These are phyloP conservation scores for Bryconaethiops microstoma DNA, from an alignment of 2,797 vertebrate genomes.

Conservation along the genomic window DNA sequence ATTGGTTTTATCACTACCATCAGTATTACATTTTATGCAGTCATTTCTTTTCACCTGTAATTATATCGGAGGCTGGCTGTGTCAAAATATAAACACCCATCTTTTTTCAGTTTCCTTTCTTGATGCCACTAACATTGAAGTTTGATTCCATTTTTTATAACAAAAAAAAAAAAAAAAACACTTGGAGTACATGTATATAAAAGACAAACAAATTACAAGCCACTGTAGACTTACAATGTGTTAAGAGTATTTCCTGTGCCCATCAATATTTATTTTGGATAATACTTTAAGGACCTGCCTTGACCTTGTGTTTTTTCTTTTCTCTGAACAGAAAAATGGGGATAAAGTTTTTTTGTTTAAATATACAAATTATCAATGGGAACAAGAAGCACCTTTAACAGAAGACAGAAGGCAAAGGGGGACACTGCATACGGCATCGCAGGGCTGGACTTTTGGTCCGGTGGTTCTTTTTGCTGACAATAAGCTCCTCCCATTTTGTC, in stretches of 20 bases:
- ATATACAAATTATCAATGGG: conserved; percentile 53
- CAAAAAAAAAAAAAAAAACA: conserved; percentile 36
- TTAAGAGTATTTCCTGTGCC: conserved; percentile 66
- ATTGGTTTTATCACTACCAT: conserved; percentile 49
- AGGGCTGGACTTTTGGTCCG: conserved; percentile 48
- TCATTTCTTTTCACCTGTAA: conserved; percentile 35
- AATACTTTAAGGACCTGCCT: conserved; percentile 85
- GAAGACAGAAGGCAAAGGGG: conserved; percentile 45
- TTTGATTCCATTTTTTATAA: conserved; percentile 18
- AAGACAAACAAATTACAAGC: conserved; percentile 46
- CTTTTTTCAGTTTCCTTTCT: conserved; percentile 3
- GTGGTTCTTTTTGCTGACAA: conserved; percentile 44
- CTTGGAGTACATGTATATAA: conserved; percentile 51
- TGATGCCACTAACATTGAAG: conserved; percentile 32
- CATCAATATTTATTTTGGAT: conserved; percentile 73
- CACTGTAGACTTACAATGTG: conserved; percentile 44
- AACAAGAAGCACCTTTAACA: conserved; percentile 58
- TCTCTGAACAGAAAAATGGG: conserved; percentile 65
- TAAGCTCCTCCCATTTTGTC: conserved; percentile 43
- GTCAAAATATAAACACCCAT: conserved; percentile 53
- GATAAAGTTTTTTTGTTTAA: conserved; percentile 56
- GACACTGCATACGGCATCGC: conserved; percentile 45
- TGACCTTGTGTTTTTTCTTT: conserved; percentile 76
- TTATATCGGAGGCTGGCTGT: conserved; percentile 37
- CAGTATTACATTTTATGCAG: conserved; percentile 29